Base-by-base conservation (phyloP, 37 sponge, comb jelly and placozoan genomes). In the Beroe ovata region DNA sequence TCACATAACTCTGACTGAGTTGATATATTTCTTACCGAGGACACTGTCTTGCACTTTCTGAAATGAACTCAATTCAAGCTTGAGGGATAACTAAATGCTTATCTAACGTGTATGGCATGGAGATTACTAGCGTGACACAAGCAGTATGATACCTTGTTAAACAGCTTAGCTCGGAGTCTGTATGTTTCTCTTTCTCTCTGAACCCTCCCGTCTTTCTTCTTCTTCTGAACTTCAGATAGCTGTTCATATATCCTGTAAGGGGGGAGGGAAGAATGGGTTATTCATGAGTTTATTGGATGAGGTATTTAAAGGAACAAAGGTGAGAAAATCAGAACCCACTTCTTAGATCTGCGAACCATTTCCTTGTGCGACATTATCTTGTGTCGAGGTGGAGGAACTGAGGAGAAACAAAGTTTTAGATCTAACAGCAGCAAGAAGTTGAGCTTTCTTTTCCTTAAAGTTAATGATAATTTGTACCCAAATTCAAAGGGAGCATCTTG, bases 151-250 rank as follows among this genome's bases (percentile, higher is more conserved):
- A n/a, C 84, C 84, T 77, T 77, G 25, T 77, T 77, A 19, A 77
- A 77, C 8, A 77, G 84, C 33, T 77, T 1, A 19, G 84, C 84
- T 4, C 84, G 41, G 8, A 77, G 28, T 42, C 84, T 11, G 33
- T 77, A 42, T 42, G 84, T 77, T 77, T 77, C 84, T 54, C 84
- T 8, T 77, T 77, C 84, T n/a, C 84, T 22, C 47, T 77, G 84
- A 6, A 77, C 84, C 41, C 33, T 77, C 39, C 47, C 38, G 41
- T 77, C 84, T 23, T 77, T 77, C 84, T 42, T 77, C 28, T 77
- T 77, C 54, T 77, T 77, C 47, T 77, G 54, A 23, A 77, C 84
- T 23, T 77, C 84, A 21, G 26, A 30, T 77, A 77, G 29, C 84
- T 23, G 42, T 21, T 41, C 33, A 36, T 77, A 77, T 14, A 77